Conservation (phyloP, 2,888 invertebrate genomes). For the Himalopsyche japonica region DNA sequence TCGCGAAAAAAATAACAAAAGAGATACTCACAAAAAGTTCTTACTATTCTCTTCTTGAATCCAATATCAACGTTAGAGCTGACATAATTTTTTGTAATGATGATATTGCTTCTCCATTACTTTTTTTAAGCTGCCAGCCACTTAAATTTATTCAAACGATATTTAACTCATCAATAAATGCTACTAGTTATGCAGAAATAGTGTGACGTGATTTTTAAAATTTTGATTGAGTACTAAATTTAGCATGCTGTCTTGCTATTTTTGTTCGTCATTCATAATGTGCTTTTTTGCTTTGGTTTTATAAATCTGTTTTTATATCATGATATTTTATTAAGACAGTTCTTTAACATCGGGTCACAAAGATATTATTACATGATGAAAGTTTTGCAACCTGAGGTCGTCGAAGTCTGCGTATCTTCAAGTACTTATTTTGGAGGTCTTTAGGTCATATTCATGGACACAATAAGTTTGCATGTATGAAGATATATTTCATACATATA, state of each 20-base stretch:
- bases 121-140: too few relatives aligned
- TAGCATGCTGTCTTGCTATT: background rate
- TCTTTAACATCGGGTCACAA: background rate
- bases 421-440: background rate
- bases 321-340: background rate
- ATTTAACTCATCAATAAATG: background rate
- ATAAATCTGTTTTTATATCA: background rate
- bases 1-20: too few relatives aligned
- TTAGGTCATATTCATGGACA: background rate
- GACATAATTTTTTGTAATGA: too few relatives aligned
- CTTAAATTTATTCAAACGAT: too few relatives aligned
- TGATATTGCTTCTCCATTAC: too few relatives aligned
- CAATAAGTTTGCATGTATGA: background rate
- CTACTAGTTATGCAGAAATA: background rate
- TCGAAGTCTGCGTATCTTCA: background rate
- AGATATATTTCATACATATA: background rate
- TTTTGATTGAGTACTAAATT: background rate
- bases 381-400: background rate
- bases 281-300: background rate
- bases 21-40: too few relatives aligned
- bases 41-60: too few relatives aligned
- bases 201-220: background rate
- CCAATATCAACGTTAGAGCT: too few relatives aligned
- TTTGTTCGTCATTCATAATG: background rate
- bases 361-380: background rate